Conservation (phyloP, 2,113 vertebrate genomes). For the Toxotes chatareus region DNA sequence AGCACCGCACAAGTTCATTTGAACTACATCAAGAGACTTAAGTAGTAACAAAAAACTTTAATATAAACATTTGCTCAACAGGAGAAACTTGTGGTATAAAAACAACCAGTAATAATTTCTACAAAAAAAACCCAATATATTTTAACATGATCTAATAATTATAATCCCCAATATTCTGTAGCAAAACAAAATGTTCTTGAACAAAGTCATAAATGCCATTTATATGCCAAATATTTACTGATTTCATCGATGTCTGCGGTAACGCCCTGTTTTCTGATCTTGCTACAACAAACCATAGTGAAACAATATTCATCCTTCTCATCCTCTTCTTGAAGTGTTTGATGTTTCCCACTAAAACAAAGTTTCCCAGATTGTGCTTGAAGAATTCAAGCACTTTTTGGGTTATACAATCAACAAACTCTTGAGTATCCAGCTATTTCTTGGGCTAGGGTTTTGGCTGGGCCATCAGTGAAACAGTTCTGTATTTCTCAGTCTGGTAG, state of each 20-base stretch:
- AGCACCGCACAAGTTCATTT: neutral
- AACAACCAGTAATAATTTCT: neutral
- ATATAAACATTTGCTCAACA: neutral
- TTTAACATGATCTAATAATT: neutral
- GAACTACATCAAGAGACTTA: neutral
- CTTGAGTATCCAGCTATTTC: constrained; percentile 17
- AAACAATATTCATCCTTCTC: neutral
- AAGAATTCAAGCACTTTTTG: neutral
- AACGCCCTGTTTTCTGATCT: neutral
- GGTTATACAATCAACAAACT: neutral
- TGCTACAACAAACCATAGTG: neutral
- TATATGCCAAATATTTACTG: neutral
- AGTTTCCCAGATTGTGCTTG: neutral
- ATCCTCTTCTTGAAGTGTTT: neutral
- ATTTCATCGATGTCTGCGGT: neutral
- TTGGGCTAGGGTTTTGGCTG: constrained; percentile 29
- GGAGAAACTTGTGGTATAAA: neutral
- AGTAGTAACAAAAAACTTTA: neutral
- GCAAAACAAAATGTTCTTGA: neutral
- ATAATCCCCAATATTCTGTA: neutral
- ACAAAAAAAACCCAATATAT: constrained; percentile 1
- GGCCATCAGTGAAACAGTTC: constrained; percentile 46
- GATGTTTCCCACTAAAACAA: neutral
- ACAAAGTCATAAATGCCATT: neutral
- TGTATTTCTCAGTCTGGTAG: constrained; percentile 89